These are phyloP conservation scores for Plestiodon gilberti DNA, from an alignment of 2,113 vertebrate species.

Conservation along the genomic window DNA sequence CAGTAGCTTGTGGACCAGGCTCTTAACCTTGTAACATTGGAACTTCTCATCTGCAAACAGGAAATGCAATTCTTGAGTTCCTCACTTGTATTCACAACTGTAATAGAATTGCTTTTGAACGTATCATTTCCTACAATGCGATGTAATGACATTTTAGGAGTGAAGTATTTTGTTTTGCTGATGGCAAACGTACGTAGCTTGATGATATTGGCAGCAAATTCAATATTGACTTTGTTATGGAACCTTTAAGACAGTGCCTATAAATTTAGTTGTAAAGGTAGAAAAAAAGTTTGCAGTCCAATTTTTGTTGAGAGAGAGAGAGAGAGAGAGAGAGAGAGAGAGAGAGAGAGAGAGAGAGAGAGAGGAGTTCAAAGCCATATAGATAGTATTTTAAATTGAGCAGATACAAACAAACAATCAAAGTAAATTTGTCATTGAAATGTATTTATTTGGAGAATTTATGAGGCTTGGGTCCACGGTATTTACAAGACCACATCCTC, in stretches of 20 bases:
- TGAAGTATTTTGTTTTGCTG: slow-evolving; percentile 11
- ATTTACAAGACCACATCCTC: too few relatives aligned
- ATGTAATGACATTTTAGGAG: neutral
- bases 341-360: too few relatives aligned
- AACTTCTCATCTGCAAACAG: neutral
- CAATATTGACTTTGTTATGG: slow-evolving; percentile 14
- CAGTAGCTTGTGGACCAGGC: neutral
- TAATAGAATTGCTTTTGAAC: neutral
- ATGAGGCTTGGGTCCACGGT: too few relatives aligned
- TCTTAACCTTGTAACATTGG: neutral
- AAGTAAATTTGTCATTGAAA: neutral
- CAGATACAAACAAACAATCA: neutral
- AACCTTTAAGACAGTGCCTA: neutral
- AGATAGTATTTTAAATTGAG: neutral
- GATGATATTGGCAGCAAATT: neutral
- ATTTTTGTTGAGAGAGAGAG: too few relatives aligned
- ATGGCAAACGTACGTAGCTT: neutral
- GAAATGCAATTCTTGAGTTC: neutral
- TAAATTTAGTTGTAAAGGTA: slow-evolving; percentile 10
- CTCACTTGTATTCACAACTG: neutral
- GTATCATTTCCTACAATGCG: neutral
- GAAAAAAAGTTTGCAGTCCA: neutral
- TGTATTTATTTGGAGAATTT: neutral
- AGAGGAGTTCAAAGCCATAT: neutral
- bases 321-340: too few relatives aligned